These are phyloP conservation scores for Calephelis virginiensis DNA, from an alignment of 1,140 invertebrate genomes.

Conservation along the genomic window DNA sequence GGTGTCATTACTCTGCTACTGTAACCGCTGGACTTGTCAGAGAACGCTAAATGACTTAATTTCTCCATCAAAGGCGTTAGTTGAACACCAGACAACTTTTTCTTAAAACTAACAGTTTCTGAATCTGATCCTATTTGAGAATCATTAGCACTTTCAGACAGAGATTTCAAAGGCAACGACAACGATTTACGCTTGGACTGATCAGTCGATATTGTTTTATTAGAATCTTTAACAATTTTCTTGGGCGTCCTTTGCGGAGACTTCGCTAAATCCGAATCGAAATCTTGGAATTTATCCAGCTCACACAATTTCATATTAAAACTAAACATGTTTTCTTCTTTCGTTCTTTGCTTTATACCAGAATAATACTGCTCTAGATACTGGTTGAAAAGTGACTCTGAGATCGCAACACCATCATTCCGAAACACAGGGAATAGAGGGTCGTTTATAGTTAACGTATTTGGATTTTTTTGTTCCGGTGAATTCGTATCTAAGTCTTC, in stretches of 20 bases:
- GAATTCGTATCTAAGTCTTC: slow-evolving; percentile 55
- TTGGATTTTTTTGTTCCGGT: slow-evolving; percentile 60
- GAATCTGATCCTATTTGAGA: slow-evolving; percentile 64
- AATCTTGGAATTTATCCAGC: slow-evolving; percentile 71
- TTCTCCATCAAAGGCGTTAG: slow-evolving; percentile 91
- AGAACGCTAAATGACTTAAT: slow-evolving; percentile 84
- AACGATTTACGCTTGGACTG: slow-evolving; percentile 82
- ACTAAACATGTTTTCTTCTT: slow-evolving; percentile 75
- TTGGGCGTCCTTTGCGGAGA: slow-evolving; percentile 65
- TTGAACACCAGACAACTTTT: slow-evolving; percentile 81
- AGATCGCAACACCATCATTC: slow-evolving; percentile 84
- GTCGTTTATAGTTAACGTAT: slow-evolving; percentile 86
- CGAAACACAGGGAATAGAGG: slow-evolving; percentile 87
- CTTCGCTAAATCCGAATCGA: slow-evolving; percentile 66
- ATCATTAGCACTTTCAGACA: slow-evolving; percentile 74
- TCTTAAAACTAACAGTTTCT: slow-evolving; percentile 67
- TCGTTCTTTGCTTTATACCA: slow-evolving; percentile 73
- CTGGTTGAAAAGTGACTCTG: slow-evolving; percentile 84
- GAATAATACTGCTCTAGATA: slow-evolving; percentile 81
- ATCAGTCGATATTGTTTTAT: slow-evolving; percentile 54
- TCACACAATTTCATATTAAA: slow-evolving; percentile 64
- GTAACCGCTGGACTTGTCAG: slow-evolving; percentile 84
- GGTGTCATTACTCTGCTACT: slow-evolving; percentile 84
- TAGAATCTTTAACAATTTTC: slow-evolving; percentile 60
- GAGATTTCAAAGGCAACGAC: slow-evolving; percentile 85